Evolutionary conservation across 2,888 invertebrate species (phyloP), one percentile per base, ranked within the genome.

Genomic region (Brenthis ino): DNA sequence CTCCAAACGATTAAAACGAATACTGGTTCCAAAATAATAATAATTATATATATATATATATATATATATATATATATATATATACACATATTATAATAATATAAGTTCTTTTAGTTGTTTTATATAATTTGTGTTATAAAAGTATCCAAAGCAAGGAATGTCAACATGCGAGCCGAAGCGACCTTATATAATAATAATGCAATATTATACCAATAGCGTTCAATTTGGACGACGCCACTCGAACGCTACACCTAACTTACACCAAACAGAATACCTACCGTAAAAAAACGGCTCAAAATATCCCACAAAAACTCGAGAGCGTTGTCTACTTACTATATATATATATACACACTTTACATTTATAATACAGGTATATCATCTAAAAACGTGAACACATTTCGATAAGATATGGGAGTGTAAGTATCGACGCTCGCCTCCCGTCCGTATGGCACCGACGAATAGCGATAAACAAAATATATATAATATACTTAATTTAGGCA

Each of bases 371-470:
- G 85, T 85, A 85, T 89, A 89, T 82, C 87, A 86, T 81, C 85
- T 87, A 87, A 88, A 89, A 87, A 85, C 85, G 80, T 91, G 91
- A 91, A 91, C 91, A 91, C 91, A 91, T 91, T 90, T 88, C 78
- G 87, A 87, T 90, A 89, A 91, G 90, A 91, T 91, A 90, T 89
- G 90, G 87, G 88, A 74, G 72, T 69, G 61, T 66, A 53, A 67
- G 65, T 67, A 66, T 66, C 61, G 65, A 65, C 57, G 65, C 65
- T 54, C 63, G 16, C 58, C 51, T 50, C 76, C 71, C 75, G 72
- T 70, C 77, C 72, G 78, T 86, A 89, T 89, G 90, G 90, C 89
- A 88, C 89, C 71, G 74, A 75, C 68, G 63, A 67, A 70, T 60
- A 43, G 60, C 60, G 60, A 60, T 33, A 12, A 50, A 28, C 50